Evolutionary conservation across 2,113 vertebrate species (phyloP).

Genomic region (Callorhinus ursinus): DNA sequence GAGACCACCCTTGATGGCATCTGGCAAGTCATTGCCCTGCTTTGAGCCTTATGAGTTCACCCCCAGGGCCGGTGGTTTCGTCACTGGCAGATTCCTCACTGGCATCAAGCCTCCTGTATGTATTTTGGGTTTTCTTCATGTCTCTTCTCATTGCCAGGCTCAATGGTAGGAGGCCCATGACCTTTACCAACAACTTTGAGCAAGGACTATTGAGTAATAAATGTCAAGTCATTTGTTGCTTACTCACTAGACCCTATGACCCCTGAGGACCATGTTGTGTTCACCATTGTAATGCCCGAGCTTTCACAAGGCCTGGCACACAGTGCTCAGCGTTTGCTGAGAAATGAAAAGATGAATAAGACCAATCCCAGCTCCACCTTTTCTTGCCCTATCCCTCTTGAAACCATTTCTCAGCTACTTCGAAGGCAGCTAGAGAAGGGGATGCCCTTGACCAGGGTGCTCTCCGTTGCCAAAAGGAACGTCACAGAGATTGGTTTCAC

Average conservation of each 20-base stretch:
- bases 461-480: background rate
- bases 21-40: slow-evolving; percentile 97
- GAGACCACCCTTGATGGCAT: slow-evolving; percentile 96
- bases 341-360: background rate
- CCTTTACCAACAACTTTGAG: background rate
- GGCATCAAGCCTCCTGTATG: slow-evolving; percentile 96
- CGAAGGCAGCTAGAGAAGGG: background rate
- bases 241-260: background rate
- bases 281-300: accelerated
- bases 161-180: background rate
- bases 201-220: background rate
- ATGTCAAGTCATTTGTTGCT: background rate
- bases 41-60: slow-evolving; percentile 95
- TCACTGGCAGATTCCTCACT: slow-evolving; percentile 97
- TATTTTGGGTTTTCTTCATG: background rate
- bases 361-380: background rate
- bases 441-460: background rate
- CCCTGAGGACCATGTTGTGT: accelerated
- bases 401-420: background rate
- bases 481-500: background rate
- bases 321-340: background rate
- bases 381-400: background rate
- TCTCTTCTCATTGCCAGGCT: background rate
- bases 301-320: background rate
- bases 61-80: slow-evolving; percentile 94